phyloP scores from a whole-genome alignment of 2,888 invertebrate species.

The Rutpela maculata region DNA sequence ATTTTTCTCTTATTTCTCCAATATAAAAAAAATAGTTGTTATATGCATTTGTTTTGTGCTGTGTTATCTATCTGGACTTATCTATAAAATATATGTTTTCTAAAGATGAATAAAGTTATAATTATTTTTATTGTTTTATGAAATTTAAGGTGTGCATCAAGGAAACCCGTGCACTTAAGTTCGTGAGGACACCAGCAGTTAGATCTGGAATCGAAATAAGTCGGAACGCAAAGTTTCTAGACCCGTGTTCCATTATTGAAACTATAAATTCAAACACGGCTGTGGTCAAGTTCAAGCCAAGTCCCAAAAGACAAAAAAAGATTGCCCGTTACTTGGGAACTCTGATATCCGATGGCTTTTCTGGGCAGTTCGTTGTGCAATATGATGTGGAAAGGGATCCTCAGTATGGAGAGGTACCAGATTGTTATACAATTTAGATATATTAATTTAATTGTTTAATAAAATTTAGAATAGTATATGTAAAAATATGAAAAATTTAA shows the following conservation, averaged over 20 bases:
- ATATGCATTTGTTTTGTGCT: too few species aligned
- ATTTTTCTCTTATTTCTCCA: too few species aligned
- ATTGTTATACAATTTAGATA: too few species aligned
- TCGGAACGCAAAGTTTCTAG: constrained; percentile 74
- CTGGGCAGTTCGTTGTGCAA: constrained; percentile 16
- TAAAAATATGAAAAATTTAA: too few species aligned
- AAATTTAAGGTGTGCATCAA: constrained; percentile 77
- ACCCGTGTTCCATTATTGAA: constrained; percentile 48
- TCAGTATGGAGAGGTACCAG: constrained; percentile 11
- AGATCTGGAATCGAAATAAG: constrained; percentile 79
- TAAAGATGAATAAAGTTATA: too few species aligned
- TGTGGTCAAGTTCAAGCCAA: not conserved
- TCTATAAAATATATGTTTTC: too few species aligned
- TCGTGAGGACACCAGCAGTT: constrained; percentile 79
- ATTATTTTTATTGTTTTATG: too few species aligned
- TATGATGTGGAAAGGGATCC: constrained; percentile 16
- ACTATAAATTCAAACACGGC: not conserved
- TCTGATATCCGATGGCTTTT: not conserved
- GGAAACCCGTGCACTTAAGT: constrained; percentile 78
- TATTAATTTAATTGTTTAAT: too few species aligned
- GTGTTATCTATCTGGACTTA: too few species aligned
- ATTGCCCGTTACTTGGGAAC: not conserved
- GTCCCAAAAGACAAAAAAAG: not conserved
- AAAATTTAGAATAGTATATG: too few species aligned
- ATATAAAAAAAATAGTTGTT: too few species aligned